Conservation (phyloP, 2,888 invertebrate species). For the Laothoe populi region DNA sequence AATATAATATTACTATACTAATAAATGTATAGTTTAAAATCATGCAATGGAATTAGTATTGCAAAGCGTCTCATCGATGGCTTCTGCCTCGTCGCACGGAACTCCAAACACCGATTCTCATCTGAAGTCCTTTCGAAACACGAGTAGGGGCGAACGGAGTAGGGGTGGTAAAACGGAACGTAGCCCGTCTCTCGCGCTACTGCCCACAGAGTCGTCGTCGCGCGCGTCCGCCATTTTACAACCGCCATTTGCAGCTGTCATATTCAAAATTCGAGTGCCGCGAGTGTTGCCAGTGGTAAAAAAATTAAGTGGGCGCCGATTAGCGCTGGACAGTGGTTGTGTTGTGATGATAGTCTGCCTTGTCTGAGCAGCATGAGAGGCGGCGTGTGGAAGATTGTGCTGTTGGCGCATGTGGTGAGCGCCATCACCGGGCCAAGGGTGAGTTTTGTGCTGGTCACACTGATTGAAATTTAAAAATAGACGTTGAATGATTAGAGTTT, state of each 20-base stretch:
- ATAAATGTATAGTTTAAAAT: not conserved
- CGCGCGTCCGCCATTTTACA: conserved; percentile 58
- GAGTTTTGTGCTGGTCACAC: conserved; percentile 40
- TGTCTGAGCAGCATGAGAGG: conserved; percentile 80
- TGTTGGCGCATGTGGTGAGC: conserved; percentile 78
- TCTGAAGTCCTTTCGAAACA: conserved; percentile 78
- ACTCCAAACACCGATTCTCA: conserved; percentile 49
- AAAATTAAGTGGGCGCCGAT: conserved; percentile 48
- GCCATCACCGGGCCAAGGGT: conserved; percentile 82
- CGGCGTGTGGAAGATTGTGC: conserved; percentile 68
- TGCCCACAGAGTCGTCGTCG: conserved; percentile 64
- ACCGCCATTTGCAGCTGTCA: conserved; percentile 49
- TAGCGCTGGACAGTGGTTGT: conserved; percentile 56
- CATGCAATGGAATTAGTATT: not conserved
- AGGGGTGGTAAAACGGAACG: conserved; percentile 81
- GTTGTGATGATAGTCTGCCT: conserved; percentile 79
- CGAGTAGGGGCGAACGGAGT: conserved; percentile 72
- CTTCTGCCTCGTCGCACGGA: conserved; percentile 10
- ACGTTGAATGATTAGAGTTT: not conserved
- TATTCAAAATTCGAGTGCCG: conserved; percentile 46
- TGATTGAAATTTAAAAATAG: not conserved
- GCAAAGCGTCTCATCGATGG: not conserved
- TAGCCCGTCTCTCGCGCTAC: conserved; percentile 67
- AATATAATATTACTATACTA: too few species aligned
- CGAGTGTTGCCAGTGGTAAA: conserved; percentile 37